Evolutionary conservation across 1,140 invertebrate genomes (phyloP).

Genomic region (Wiebesia pumilae): DNA sequence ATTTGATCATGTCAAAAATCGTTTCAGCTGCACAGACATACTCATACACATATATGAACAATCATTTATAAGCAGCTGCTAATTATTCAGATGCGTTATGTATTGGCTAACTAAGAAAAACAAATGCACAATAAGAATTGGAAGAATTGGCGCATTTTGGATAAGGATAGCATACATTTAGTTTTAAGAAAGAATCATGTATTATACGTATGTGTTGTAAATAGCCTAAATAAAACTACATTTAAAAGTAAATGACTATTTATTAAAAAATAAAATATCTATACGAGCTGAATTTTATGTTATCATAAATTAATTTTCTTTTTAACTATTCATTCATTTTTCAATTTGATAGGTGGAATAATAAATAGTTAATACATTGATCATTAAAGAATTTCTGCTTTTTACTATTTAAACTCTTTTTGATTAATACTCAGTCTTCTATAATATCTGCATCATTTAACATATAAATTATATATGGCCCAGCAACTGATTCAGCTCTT

Average conservation of each 20-base stretch:
- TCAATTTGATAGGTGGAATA: background rate
- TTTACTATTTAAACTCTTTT: constrained; percentile 79
- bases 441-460: constrained; percentile 94
- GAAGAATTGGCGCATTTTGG: constrained; percentile 59
- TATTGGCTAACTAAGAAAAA: background rate
- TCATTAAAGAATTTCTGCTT: constrained; percentile 68
- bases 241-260: constrained; percentile 67
- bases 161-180: constrained; percentile 64
- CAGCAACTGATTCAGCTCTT: constrained; percentile 92
- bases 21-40: constrained; percentile 21
- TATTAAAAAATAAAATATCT: constrained; percentile 26
- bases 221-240: constrained; percentile 75
- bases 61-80: background rate
- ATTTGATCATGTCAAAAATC: constrained; percentile 12
- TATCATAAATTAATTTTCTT: background rate
- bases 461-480: constrained; percentile 98
- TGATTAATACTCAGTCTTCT: constrained; percentile 95
- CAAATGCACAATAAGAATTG: background rate
- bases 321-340: background rate
- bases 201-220: constrained; percentile 76
- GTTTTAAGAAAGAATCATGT: constrained; percentile 73
- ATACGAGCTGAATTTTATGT: background rate
- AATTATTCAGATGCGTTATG: background rate
- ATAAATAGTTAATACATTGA: background rate
- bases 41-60: background rate